These are phyloP conservation scores for Myripristis jacobus DNA, from an alignment of 2,797 vertebrate species.

Conservation along the genomic window DNA sequence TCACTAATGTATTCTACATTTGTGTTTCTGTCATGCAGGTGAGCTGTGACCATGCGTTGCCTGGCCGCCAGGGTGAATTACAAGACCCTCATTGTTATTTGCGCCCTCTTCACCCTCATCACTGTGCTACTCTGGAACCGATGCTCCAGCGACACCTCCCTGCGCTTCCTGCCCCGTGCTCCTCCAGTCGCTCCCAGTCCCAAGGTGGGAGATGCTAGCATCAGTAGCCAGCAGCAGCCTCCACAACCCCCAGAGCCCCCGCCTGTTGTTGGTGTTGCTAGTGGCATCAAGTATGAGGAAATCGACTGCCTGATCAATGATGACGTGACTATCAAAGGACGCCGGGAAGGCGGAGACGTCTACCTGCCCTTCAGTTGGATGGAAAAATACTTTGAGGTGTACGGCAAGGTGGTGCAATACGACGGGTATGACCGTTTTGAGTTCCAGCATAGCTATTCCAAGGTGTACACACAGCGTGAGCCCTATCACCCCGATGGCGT, in stretches of 20 bases:
- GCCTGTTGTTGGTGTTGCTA: constrained; percentile 84
- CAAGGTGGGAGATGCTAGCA: constrained; percentile 76
- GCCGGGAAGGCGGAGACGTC: constrained; percentile 90
- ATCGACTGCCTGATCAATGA: constrained; percentile 98
- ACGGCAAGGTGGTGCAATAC: constrained; percentile 92
- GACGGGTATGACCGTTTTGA: constrained; percentile 95
- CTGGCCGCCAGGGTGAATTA: constrained; percentile 97
- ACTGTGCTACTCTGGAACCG: constrained; percentile 95
- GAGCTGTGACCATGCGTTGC: constrained; percentile 96
- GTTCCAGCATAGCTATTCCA: constrained; percentile 99
- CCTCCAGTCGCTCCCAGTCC: constrained; percentile 82
- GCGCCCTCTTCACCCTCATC: constrained; percentile 92
- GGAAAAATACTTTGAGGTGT: constrained; percentile 97
- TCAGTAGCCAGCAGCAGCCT: constrained; percentile 83
- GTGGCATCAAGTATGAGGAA: constrained; percentile 91
- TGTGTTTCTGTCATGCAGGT: constrained; percentile 68
- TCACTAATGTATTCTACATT: background rate
- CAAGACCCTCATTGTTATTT: constrained; percentile 97
- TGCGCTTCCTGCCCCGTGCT: constrained; percentile 80
- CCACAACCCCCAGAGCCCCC: constrained; percentile 90
- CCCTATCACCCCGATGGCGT: constrained; percentile 95
- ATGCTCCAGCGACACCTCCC: constrained; percentile 87
- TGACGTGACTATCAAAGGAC: constrained; percentile 90
- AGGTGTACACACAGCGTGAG: constrained; percentile 93
- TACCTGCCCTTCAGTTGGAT: constrained; percentile 97